Conservation (phyloP, 2,797 vertebrate species). For the Rhincodon typus region DNA sequence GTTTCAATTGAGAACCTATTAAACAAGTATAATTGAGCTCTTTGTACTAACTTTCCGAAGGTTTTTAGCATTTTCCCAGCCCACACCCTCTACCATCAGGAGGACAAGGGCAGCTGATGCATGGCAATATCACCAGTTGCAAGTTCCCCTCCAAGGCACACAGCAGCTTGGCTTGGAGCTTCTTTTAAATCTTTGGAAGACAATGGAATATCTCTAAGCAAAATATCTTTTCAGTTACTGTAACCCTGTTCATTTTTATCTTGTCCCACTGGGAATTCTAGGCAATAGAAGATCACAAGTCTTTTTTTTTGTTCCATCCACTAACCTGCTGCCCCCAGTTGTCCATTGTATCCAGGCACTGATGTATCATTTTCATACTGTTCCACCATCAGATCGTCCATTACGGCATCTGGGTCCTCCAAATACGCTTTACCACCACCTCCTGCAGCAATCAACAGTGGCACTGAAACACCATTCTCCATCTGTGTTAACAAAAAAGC, state of each 20-base stretch:
- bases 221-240: background rate
- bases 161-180: background rate
- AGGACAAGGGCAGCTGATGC: too few relatives aligned
- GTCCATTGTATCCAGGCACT: constrained; percentile 63
- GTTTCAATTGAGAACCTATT: background rate
- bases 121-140: too few relatives aligned
- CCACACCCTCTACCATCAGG: too few relatives aligned
- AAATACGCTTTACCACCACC: constrained; percentile 83
- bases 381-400: constrained; percentile 59
- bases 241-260: background rate
- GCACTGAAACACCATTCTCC: constrained; percentile 61
- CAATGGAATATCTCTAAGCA: background rate
- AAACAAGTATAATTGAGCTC: background rate
- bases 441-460: constrained; percentile 77
- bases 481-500: constrained; percentile 48
- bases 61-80: too few relatives aligned
- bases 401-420: constrained; percentile 62
- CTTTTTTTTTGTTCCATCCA: background rate
- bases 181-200: background rate
- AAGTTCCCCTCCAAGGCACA: too few relatives aligned
- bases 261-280: background rate
- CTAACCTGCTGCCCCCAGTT: constrained; percentile 73
- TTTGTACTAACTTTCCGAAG: background rate
- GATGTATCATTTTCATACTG: constrained; percentile 71
- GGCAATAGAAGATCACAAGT: background rate